phyloP scores from a whole-genome alignment of 2,888 invertebrate genomes.

The Macrophya annulata region DNA sequence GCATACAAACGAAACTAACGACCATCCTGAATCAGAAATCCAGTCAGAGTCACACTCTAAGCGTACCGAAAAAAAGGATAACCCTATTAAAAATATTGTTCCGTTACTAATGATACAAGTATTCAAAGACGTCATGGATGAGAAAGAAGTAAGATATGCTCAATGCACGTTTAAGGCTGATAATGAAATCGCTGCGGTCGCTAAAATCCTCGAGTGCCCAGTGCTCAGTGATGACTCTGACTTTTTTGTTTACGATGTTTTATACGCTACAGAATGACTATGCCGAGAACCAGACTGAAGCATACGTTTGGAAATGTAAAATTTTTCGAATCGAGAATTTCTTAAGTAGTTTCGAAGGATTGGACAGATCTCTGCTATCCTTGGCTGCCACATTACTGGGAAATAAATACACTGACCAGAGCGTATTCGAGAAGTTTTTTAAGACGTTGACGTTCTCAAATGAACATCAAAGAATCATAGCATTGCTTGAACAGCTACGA shows the following conservation, averaged over 20 bases:
- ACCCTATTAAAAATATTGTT: too few relatives aligned
- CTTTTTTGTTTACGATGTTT: constrained; percentile 93
- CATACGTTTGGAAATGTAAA: constrained; percentile 84
- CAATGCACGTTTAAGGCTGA: constrained; percentile 95
- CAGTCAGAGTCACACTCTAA: constrained; percentile 82
- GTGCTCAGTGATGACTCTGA: constrained; percentile 97
- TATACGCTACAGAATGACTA: constrained; percentile 84
- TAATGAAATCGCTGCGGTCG: constrained; percentile 91
- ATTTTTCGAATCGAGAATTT: constrained; percentile 88
- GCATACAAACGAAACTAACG: constrained; percentile 84
- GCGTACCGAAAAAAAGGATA: constrained; percentile 81
- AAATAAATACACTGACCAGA: constrained; percentile 91
- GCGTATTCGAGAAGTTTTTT: constrained; percentile 87
- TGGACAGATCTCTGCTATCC: constrained; percentile 87
- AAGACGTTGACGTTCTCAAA: constrained; percentile 83
- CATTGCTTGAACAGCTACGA: constrained; percentile 89
- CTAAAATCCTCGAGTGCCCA: constrained; percentile 90
- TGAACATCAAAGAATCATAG: constrained; percentile 86
- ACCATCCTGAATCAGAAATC: constrained; percentile 83
- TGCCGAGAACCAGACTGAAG: constrained; percentile 64
- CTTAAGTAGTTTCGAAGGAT: constrained; percentile 84
- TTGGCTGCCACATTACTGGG: constrained; percentile 92
- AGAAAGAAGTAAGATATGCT: constrained; percentile 85
- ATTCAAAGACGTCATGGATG: constrained; percentile 86
- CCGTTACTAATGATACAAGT: constrained; percentile 89